Base-by-base conservation (phyloP, 1,140 invertebrate genomes). In the Neocloeon triangulifer region DNA sequence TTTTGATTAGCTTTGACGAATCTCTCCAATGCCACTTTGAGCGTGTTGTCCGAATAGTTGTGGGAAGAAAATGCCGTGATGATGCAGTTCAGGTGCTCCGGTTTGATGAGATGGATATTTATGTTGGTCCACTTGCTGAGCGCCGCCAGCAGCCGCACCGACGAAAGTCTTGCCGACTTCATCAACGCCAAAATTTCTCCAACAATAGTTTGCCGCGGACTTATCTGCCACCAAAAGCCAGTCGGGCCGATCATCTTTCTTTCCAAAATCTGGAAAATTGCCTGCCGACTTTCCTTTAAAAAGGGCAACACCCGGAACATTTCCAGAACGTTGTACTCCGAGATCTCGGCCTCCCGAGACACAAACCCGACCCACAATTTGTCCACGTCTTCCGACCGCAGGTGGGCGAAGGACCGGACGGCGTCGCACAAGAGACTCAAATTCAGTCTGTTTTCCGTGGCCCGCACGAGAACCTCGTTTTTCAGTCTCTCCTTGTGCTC, bases 351-450 rank as follows among this genome's bases (percentile, higher is more conserved):
- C 35, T 67, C 57, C 35, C 55, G 59, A 6, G 59, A 58, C 19
- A 60, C 49, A 32, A 78, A 60, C 18, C 69, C 70, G 38, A 64
- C 48, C 73, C 73, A 78, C n/a, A 76, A 42, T 43, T 64, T 62
- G 37, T 77, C 69, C 29, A 71, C 52, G 9, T 51, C 49, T 19
- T 59, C 43, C 47, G 59, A 63, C 30, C 55, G 55, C 35, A 53
- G 37, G 41, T 46, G 31, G 50, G 51, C 46, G 51, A 64, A 38
- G 29, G 51, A 43, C 27, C 48, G 44, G 16, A 66, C 51, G 33
- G 68, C 55, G 33, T 64, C 51, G 45, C 68, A 68, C 14, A 74
- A 45, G 39, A 76, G 66, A 12, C 52, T 42, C n/a, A 78, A 40
- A 13, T 47, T 51, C 19, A 76, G 53, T 31, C 64, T 59, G 32